These are phyloP conservation scores for Mythimna loreyi DNA, from an alignment of 2,888 invertebrate species.

Conservation along the genomic window DNA sequence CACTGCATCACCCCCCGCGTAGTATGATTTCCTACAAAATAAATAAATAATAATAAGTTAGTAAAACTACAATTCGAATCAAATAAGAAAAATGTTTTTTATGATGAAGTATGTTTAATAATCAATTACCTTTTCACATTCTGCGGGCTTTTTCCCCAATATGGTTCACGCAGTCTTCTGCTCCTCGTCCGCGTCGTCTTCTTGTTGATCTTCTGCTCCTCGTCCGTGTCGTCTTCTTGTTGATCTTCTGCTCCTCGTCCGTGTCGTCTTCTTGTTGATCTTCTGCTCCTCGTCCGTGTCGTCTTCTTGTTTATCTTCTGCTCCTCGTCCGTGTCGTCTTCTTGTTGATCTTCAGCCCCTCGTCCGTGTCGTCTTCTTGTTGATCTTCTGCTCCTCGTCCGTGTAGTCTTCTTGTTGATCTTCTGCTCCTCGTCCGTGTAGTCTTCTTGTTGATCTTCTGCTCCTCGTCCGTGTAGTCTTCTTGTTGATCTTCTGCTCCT, in stretches of 20 bases:
- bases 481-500: background rate
- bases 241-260: constrained; percentile 1
- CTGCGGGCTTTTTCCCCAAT: background rate
- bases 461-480: constrained; percentile 17
- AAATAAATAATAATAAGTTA: too few species aligned
- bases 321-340: constrained; percentile 38
- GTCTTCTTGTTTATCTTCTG: background rate
- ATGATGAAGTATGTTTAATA: background rate
- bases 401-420: constrained; percentile 41
- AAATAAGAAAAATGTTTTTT: background rate
- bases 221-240: constrained; percentile 32
- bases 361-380: constrained; percentile 25
- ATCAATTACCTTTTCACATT: constrained; percentile 21
- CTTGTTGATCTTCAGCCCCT: constrained; percentile 19
- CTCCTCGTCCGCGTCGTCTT: constrained; percentile 28
- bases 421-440: constrained; percentile 12
- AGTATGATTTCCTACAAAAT: constrained; percentile 9
- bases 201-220: constrained; percentile 25
- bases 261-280: background rate
- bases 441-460: background rate
- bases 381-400: constrained; percentile 28
- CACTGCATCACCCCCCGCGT: background rate
- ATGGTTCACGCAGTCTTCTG: constrained; percentile 26
- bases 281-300: constrained; percentile 21
- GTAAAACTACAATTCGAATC: background rate